Percentiles rank a stretch among this genome's conserved stretches.
Conservation (phyloP, 2,113 vertebrate species). For the Daubentonia madagascariensis region DNA sequence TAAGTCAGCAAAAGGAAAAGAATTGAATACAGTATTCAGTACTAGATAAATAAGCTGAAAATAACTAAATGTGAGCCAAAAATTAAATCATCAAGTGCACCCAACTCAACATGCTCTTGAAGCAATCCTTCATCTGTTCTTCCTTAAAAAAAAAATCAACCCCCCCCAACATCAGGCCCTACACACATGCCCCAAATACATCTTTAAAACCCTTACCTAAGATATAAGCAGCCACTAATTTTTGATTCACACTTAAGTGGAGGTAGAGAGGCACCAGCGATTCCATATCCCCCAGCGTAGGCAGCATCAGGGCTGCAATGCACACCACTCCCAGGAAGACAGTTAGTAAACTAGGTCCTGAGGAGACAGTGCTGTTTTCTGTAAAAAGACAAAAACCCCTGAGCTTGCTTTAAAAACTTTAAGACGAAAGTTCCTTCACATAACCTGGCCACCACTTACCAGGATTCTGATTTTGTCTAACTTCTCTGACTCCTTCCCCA, state of each 20-base stretch:
- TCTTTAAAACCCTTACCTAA: conserved; percentile 88
- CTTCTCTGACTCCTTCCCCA: not conserved
- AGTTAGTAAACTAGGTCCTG: conserved; percentile 96
- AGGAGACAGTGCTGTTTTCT: conserved; percentile 92
- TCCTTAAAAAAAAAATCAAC: not conserved
- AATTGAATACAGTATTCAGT: not conserved
- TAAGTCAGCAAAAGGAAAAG: conserved; percentile 49
- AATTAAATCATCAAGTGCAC: not conserved
- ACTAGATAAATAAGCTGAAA: not conserved
- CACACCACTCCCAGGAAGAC: conserved; percentile 96
- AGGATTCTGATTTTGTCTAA: not conserved
- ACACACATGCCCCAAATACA: not conserved
- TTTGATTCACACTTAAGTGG: conserved; percentile 99
- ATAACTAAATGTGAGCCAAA: conserved; percentile 25
- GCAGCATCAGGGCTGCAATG: conserved; percentile 96
- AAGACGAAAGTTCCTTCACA: conserved; percentile 1
- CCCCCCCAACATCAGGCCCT: not conserved
- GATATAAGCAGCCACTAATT: conserved; percentile 99
- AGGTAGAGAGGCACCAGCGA: conserved; percentile 99
- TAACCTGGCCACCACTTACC: not conserved
- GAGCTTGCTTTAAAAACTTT: not conserved
- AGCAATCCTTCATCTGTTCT: not conserved
- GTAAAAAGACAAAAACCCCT: conserved; percentile 57
- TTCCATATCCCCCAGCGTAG: conserved; percentile 96
- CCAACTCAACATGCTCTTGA: conserved; percentile 25